Evolutionary conservation across 2,113 vertebrate genomes (phyloP), one percentile per base, ranked within the genome.

Genomic region (Pachycephala philippinensis): DNA sequence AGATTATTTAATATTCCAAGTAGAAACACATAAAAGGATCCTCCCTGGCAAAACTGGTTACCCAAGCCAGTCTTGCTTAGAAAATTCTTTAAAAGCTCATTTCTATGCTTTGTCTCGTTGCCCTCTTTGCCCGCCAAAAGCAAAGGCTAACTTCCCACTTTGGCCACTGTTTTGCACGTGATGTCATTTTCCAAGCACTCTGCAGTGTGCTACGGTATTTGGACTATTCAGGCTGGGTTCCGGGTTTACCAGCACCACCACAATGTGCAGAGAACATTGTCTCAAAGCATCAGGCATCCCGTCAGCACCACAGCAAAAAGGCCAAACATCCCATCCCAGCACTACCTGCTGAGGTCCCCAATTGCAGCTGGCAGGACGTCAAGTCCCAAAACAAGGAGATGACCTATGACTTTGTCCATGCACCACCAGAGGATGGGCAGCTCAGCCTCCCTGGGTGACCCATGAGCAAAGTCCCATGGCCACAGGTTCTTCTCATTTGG

Each of bases 101-200:
- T 84, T 56, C 68, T 77, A 40, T 81, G 24, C 70, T 90, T 80
- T 65, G 56, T 95, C 56, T 91, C 14, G 20, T 8, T 63, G 52
- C 33, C n/a, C 4, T 45, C n/a, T 76, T 69, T 64, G 37, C 64
- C 84, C 64, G 87, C 91, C 90, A 95, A 90, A 85, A 75, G n/a
- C 23, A 15, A 88, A 69, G 40, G 68, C 71, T 82, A 54, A 31
- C 44, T 64, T 72, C 74, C 80, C 72, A 17, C 27, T 64, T 84
- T 96, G 90, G 97, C 96, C 64, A 39, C 50, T 84, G 10, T 15
- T 15, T 63, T 68, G 66, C 27, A 18, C 50, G 40, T 95, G 96
- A 98, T 91, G 90, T 95, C 84, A 97, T 95, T 90, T 90, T 87
- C 84, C 54, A 76, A 80, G 42, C 6, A 10, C n/a, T 59, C 26